Evolutionary conservation across 1,140 invertebrate species (phyloP), one percentile per base, ranked within the genome.

Genomic region (Bombus sibiricus): DNA sequence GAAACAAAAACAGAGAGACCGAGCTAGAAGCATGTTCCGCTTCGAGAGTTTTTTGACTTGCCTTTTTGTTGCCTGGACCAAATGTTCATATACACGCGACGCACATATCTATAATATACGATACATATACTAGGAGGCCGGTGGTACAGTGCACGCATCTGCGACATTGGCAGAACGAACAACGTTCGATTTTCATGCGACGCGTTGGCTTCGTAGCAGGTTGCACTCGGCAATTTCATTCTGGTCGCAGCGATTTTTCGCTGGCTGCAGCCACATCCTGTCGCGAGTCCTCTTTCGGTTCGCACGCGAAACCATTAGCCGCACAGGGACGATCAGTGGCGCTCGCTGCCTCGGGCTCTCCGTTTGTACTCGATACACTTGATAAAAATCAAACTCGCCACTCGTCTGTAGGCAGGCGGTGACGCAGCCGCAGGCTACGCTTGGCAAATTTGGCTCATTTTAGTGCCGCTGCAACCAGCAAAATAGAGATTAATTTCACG

Each of bases 381-480:
- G 87, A 84, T 80, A 91, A 91, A 90, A 91, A 91, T 91, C 83
- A 86, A 88, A 53, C 85, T 83, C 62, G n/a, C 82, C 79, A 37
- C 39, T 34, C 25, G 13, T 74, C 39, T 25, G 74, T 64, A 43
- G 41, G 25, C 74, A 32, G 34, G 62, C 59, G 22, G 34, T 22
- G 41, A 57, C n/a, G 37, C 2, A 32, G 79, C 88, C 79, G 43
- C 37, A 37, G 66, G 83, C 83, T 18, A 57, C 47, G 18, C 43
- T 64, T 37, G 9, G 28, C 34, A 86, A 89, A 86, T 85, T 88
- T 69, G 79, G 53, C 71, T 59, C 78, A 68, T 82, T 86, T 82
- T 53, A 28, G 32, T 5, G 3, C 18, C 47, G 53, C 12, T 15
- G 39, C 18, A 13, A 3, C 37, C 28, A 3, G 0, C 72, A n/a